Conservation (phyloP, 2,113 vertebrate genomes). For the Ciconia boyciana region DNA sequence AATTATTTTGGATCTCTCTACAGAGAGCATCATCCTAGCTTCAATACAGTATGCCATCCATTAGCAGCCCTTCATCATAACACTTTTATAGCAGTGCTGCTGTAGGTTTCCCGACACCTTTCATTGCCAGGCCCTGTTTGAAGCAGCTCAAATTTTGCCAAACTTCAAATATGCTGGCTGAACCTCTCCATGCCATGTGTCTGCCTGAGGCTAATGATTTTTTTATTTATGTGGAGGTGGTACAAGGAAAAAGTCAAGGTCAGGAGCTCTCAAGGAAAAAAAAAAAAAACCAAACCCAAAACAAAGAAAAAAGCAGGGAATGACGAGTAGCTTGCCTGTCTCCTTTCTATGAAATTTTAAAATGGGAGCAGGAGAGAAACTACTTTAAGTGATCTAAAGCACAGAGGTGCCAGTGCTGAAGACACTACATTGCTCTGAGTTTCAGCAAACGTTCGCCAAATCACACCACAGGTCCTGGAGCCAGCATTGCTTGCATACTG, state of each 20-base stretch:
- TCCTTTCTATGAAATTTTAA: background rate
- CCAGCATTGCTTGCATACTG: background rate
- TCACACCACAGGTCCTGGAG: background rate
- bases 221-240: background rate
- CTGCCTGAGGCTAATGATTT: background rate
- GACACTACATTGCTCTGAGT: background rate
- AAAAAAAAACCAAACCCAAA: background rate
- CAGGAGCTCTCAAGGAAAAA: background rate
- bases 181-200: background rate
- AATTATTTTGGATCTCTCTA: background rate
- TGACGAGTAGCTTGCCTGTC: background rate
- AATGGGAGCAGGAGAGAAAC: background rate
- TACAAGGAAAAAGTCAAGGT: background rate
- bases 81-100: background rate
- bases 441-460: background rate
- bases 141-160: slow-evolving; percentile 12
- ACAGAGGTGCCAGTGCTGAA: background rate
- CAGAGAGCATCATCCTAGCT: background rate
- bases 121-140: background rate
- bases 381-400: background rate
- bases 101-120: background rate
- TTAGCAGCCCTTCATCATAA: background rate
- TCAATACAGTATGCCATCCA: background rate
- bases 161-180: background rate
- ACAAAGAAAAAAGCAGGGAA: background rate